phyloP scores from a whole-genome alignment of 2,888 invertebrate species.

The Caenorhabditis panamensis region DNA sequence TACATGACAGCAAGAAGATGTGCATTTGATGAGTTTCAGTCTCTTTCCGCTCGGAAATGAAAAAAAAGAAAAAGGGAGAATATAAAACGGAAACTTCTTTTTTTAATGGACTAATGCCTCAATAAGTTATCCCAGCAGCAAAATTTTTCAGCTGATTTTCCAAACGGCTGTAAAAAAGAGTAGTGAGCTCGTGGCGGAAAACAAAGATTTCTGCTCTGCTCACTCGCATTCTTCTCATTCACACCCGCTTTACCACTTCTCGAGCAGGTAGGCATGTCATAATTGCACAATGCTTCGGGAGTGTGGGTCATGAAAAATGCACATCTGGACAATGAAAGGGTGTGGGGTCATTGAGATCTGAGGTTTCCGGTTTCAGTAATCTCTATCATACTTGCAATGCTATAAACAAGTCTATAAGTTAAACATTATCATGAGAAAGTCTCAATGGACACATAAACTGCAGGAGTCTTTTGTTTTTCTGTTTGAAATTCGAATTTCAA shows the following conservation, averaged over 20 bases:
- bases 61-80: neutral
- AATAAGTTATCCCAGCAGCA: no score
- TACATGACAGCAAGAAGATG: constrained; percentile 20
- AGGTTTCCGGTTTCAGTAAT: no score
- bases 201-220: neutral
- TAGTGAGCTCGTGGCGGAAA: neutral
- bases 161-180: no score
- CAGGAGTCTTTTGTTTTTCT: neutral
- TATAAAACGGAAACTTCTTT: no score
- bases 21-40: constrained; percentile 35
- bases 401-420: constrained; percentile 13
- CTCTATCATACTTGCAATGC: no score
- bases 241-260: neutral
- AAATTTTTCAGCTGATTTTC: no score
- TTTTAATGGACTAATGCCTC: no score
- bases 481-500: neutral
- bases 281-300: constrained; percentile 11
- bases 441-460: constrained; percentile 27
- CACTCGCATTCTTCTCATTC: neutral
- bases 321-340: constrained; percentile 18
- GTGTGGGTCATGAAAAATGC: constrained; percentile 16
- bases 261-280: constrained; percentile 5
- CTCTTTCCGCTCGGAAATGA: constrained; percentile 10
- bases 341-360: neutral
- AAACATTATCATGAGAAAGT: constrained; percentile 11